Percentiles rank a stretch among this genome's conserved stretches.
Evolutionary conservation across 2,888 invertebrate species (phyloP).

Genomic region (Orchesellides sinensis): DNA sequence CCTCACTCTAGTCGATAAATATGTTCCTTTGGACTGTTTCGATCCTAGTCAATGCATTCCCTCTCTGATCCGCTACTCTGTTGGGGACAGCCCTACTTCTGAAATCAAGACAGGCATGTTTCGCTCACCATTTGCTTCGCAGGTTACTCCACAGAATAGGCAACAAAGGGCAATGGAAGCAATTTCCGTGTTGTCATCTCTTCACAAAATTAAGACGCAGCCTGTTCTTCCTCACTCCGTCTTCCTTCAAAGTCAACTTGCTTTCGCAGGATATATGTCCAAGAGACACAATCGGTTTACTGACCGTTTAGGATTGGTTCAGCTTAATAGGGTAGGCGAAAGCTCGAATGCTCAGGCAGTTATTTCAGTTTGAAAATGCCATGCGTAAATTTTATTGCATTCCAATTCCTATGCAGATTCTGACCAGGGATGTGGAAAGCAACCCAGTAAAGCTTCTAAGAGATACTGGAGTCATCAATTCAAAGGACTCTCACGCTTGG

Average conservation of each 20-base stretch:
- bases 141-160: constrained; percentile 66
- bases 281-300: constrained; percentile 66
- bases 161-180: constrained; percentile 74
- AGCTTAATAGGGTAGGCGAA: constrained; percentile 64
- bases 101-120: not conserved
- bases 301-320: constrained; percentile 72
- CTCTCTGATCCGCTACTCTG: constrained; percentile 86
- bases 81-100: constrained; percentile 55
- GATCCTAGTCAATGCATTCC: constrained; percentile 91
- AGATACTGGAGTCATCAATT: constrained; percentile 88
- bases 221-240: constrained; percentile 68
- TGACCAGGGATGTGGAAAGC: constrained; percentile 81
- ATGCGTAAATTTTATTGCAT: not conserved
- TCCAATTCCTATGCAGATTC: constrained; percentile 74
- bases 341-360: no score
- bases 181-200: constrained; percentile 68
- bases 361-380: no score
- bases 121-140: constrained; percentile 64
- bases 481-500: constrained; percentile 91
- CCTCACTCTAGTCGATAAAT: constrained; percentile 89
- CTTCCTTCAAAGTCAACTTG: constrained; percentile 71
- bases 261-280: constrained; percentile 67
- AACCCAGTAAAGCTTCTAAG: constrained; percentile 80
- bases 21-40: constrained; percentile 92
- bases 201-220: constrained; percentile 72